Conservation (phyloP, 30 jellyfish, hydroid and myxozoan genomes). For the Chironex yamaguchii region DNA sequence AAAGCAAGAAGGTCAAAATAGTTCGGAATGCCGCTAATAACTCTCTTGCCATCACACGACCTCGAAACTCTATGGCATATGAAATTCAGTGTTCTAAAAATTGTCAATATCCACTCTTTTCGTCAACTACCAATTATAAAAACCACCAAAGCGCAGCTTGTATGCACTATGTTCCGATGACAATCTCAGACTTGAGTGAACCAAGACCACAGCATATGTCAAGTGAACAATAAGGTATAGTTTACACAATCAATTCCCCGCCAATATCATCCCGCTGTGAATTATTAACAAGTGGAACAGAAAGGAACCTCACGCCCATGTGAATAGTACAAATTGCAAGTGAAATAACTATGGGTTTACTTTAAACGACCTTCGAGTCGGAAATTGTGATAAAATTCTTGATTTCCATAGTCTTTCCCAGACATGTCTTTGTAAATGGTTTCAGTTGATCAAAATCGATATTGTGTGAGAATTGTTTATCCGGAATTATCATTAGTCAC, state of each 20-base stretch:
- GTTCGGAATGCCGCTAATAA: conserved; percentile 74
- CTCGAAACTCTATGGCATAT: too few species aligned
- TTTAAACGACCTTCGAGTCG: too few species aligned
- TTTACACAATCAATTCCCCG: background rate
- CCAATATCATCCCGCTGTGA: background rate
- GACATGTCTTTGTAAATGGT: too few species aligned
- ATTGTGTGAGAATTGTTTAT: too few species aligned
- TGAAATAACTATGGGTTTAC: too few species aligned
- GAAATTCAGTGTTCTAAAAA: background rate
- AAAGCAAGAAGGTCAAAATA: conserved; percentile 43
- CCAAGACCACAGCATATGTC: background rate
- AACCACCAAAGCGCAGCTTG: background rate
- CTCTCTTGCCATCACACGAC: conserved; percentile 88
- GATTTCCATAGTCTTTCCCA: too few species aligned
- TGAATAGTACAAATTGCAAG: too few species aligned
- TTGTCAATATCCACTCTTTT: background rate
- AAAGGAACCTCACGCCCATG: too few species aligned
- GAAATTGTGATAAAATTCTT: too few species aligned
- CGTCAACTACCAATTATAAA: background rate
- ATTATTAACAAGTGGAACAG: background rate
- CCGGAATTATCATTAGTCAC: too few species aligned
- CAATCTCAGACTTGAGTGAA: background rate
- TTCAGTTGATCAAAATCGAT: too few species aligned
- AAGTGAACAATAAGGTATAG: background rate
- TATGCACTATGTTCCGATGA: background rate